Evolutionary conservation across 2,797 vertebrate genomes (phyloP), one percentile per base, ranked within the genome.

Genomic region (Catostomus latipinnis): DNA sequence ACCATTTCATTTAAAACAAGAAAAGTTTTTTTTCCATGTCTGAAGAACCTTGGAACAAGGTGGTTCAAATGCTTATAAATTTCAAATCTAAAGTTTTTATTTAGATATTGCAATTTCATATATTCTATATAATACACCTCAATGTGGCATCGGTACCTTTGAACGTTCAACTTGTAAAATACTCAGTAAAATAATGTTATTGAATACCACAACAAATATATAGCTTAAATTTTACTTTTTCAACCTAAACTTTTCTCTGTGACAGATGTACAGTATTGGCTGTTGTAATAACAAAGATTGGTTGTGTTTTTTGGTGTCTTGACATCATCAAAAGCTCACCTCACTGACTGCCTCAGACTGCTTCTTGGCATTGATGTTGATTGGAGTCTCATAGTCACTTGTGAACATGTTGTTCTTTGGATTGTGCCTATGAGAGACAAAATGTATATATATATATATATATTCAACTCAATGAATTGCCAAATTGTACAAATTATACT

Each of bases 351-450:
- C 92, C 81, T 94, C 93, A 0, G 92, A 91, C 82, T 96, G 92
- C 76, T 95, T 97, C 93, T 95, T 97, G 62, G 92, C 91, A 2
- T 96, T 97, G 91, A 96, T 93, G 89, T 95, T 97, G 88, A 97
- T 6, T 8, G 98, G 97, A 2, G 96, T 93, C 73, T 96, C 93
- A 78, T 96, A 98, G 12, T 99, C 92, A 9, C 97, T 99, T 1
- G 96, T 99, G 89, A 99, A 99, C 0, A 94, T 95, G 91, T 98
- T 99, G 90, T 94, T 96, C 89, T 96, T 96, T 56, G 98, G 98
- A 88, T 99, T 99, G 84, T 99, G 98, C 81, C 98, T 99, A 86
- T 71, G 63, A 48, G 69, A 58, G 3, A 71, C 10, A 85, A 85
- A 66, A 67, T 48, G 4, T 34, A 34, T 34, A 34, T 34, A 34